Percentiles rank a stretch among this genome's conserved stretches.
These are phyloP conservation scores for Naso thynnoides DNA, from an alignment of 2,797 vertebrate species.

Conservation along the genomic window DNA sequence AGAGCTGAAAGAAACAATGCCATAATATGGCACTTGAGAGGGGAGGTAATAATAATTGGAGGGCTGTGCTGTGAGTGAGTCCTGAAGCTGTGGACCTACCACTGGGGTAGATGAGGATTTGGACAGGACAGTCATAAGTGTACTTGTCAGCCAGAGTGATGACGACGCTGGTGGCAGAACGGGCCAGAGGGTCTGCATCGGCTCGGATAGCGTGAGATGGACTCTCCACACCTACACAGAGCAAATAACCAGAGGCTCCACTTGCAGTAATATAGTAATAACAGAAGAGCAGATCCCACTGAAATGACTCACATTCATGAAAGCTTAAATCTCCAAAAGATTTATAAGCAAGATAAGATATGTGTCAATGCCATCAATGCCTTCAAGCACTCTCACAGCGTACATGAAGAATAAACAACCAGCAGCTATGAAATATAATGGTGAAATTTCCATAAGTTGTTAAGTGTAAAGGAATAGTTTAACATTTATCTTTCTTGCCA, in stretches of 20 bases:
- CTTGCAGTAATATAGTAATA: conserved; percentile 11
- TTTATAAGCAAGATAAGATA: neutral
- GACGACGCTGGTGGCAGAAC: conserved; percentile 90
- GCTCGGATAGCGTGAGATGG: conserved; percentile 96
- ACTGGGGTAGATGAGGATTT: conserved; percentile 95
- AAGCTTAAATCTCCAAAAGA: neutral
- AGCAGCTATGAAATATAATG: neutral
- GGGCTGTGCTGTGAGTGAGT: conserved; percentile 4
- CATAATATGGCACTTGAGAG: conserved; percentile 26
- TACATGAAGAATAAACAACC: neutral
- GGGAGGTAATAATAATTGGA: conserved; percentile 9
- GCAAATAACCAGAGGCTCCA: conserved; percentile 37
- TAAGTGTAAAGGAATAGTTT: neutral
- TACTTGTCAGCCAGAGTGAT: conserved; percentile 95
- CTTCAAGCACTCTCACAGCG: neutral
- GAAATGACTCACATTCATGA: neutral
- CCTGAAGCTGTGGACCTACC: conserved; percentile 82
- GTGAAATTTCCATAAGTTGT: neutral
- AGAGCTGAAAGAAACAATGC: conserved; percentile 27
- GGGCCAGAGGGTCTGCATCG: conserved; percentile 91
- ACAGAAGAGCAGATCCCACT: conserved; percentile 9
- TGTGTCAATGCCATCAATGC: neutral
- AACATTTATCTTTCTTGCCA: neutral
- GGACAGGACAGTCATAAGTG: conserved; percentile 95
- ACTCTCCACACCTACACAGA: conserved; percentile 92